Evolutionary conservation across 2,888 invertebrate genomes (phyloP), one percentile per base, ranked within the genome.

Genomic region (Megaustenia siamemsis): DNA sequence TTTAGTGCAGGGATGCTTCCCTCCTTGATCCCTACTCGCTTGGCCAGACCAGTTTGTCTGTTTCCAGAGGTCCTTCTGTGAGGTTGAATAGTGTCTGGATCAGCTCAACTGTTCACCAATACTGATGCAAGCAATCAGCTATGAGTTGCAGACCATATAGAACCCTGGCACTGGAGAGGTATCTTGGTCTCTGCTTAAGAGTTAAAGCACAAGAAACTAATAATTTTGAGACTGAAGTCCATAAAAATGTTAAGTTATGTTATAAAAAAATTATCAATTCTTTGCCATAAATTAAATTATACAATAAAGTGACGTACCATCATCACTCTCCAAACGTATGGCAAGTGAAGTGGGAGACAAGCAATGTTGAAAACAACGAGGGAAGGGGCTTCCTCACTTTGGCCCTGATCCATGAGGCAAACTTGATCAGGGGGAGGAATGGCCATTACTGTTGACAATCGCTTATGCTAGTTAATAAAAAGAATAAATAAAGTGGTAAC

Each of bases 381-480:
- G 79, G 84, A 79, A 35, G 83, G 83, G 35, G 66, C 43, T 43
- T 80, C 84, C 38, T 80, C 84, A n/a, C 78, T 79, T 35, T 40
- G 40, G 18, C 66, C 63, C 49, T 73, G 79, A 66, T 80, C 80
- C 84, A 84, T 84, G 35, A 84, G 32, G 56, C 84, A 84, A 2
- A 80, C 66, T 63, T 84, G 84, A 53, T 80, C 84, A 35, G 80
- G 84, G 49, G 84, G 84, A 24, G 84, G 84, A 18, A 84, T 45
- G 0, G 80, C 84, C 84, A 84, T 84, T 78, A 32, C 28, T 45
- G 73, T 32, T 28, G 49, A 2, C n/a, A n/a, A n/a, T 18, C 24
- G 32, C 49, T 73, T 73, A 28, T 32, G 49, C 28, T 73, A 32
- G 49, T n/a, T 18, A 28, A 73, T 18, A 49, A 73, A 45, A 69